Evolutionary conservation across 2,888 invertebrate species (phyloP).

Genomic region (Glyphotaelius pellucidus): DNA sequence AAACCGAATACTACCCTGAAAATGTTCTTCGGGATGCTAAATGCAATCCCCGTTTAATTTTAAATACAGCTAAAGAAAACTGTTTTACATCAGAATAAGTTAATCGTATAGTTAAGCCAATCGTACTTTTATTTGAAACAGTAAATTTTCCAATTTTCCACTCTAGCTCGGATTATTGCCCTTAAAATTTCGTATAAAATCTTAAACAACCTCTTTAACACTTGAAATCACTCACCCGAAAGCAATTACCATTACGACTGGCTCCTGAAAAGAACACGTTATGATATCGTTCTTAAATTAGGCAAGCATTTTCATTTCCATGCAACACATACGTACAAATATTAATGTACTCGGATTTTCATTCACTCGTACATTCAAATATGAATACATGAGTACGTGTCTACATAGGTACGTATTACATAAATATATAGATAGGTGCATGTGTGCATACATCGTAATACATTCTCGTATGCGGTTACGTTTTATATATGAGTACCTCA

Average conservation of each 20-base stretch:
- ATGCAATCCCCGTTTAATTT: too few species aligned
- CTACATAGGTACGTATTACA: not conserved
- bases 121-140: not conserved
- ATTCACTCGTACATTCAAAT: too few species aligned
- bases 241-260: constrained; percentile 34
- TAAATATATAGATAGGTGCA: not conserved
- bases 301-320: constrained; percentile 60
- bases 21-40: too few species aligned
- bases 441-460: not conserved
- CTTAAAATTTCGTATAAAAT: not conserved
- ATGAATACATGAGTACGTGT: too few species aligned
- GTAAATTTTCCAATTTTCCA: not conserved
- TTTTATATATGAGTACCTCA: not conserved
- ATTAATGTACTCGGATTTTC: too few species aligned
- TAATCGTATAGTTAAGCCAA: not conserved
- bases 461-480: not conserved
- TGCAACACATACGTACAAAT: constrained; percentile 9
- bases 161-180: not conserved
- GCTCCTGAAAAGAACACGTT: constrained; percentile 42
- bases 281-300: constrained; percentile 55
- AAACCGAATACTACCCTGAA: too few species aligned
- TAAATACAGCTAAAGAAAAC: not conserved
- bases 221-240: constrained; percentile 36
- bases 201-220: constrained; percentile 27
- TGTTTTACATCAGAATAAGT: not conserved